phyloP scores from a whole-genome alignment of 2,113 vertebrate genomes.

The Mobula birostris region DNA sequence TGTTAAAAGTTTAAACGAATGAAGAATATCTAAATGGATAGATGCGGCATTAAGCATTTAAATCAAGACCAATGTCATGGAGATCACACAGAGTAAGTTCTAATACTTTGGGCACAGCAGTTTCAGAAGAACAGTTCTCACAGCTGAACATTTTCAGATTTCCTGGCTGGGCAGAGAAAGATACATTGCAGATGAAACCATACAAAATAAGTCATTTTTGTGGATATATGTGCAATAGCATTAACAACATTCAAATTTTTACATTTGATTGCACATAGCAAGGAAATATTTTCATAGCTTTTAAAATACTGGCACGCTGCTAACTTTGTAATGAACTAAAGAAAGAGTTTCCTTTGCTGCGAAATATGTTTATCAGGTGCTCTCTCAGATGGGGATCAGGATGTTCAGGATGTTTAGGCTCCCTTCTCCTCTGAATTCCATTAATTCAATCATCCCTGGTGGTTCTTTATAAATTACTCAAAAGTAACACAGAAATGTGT shows the following conservation, averaged over 20 bases:
- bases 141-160: neutral
- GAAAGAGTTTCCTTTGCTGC: neutral
- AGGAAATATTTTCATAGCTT: neutral
- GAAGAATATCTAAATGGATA: constrained; percentile 30
- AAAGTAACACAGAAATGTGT: neutral
- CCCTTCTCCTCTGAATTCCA: neutral
- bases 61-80: constrained; percentile 14
- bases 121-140: neutral
- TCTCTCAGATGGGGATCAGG: neutral
- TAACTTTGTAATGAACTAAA: neutral
- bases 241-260: neutral
- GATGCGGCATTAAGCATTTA: neutral
- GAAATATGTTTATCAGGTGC: neutral
- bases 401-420: neutral
- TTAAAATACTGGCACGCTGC: neutral
- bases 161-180: neutral
- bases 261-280: neutral
- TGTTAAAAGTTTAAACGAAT: constrained; percentile 34
- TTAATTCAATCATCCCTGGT: neutral
- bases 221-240: neutral
- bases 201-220: neutral
- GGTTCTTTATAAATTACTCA: neutral
- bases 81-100: constrained; percentile 23
- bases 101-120: neutral
- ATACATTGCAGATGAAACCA: neutral